These are phyloP conservation scores for Leptopilina myrica DNA, from an alignment of 2,888 invertebrate species.

Conservation along the genomic window DNA sequence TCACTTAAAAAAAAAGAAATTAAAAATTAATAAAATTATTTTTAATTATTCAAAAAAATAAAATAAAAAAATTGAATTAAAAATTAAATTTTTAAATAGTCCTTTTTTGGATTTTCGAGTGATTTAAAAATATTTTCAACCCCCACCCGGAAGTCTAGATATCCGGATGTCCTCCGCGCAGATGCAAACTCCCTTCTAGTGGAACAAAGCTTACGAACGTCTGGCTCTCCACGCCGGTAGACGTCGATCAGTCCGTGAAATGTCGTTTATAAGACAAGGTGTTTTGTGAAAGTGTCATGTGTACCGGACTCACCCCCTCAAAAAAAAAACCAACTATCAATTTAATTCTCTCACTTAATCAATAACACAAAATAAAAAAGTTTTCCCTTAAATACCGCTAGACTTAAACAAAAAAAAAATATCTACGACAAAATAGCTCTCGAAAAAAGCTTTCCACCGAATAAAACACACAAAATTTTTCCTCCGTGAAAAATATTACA, in stretches of 20 bases:
- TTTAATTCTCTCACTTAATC: neutral
- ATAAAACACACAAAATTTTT: too few species aligned
- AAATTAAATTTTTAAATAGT: neutral
- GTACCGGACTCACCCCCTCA: conserved; percentile 22
- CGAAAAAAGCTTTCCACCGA: too few species aligned
- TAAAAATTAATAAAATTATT: neutral
- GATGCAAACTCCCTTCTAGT: conserved; percentile 51
- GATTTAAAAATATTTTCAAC: neutral
- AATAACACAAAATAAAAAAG: neutral
- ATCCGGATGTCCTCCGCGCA: conserved; percentile 58
- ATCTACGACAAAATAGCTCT: too few species aligned
- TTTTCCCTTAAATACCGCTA: neutral
- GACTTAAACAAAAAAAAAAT: too few species aligned
- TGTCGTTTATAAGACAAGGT: conserved; percentile 51
- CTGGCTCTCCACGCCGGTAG: conserved; percentile 36
- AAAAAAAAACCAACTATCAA: neutral
- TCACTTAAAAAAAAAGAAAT: neutral
- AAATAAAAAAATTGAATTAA: too few species aligned
- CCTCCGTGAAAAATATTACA: too few species aligned
- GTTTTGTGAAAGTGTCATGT: conserved; percentile 23
- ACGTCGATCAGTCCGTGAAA: conserved; percentile 60
- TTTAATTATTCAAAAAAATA: neutral
- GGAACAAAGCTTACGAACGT: conserved; percentile 10
- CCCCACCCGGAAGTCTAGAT: conserved; percentile 23
- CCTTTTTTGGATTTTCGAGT: neutral